A percentile compares a stretch with the other conserved stretches of the same genome.
Evolutionary conservation across 2,797 vertebrate species (phyloP).

Genomic region (Spondyliosoma cantharus): DNA sequence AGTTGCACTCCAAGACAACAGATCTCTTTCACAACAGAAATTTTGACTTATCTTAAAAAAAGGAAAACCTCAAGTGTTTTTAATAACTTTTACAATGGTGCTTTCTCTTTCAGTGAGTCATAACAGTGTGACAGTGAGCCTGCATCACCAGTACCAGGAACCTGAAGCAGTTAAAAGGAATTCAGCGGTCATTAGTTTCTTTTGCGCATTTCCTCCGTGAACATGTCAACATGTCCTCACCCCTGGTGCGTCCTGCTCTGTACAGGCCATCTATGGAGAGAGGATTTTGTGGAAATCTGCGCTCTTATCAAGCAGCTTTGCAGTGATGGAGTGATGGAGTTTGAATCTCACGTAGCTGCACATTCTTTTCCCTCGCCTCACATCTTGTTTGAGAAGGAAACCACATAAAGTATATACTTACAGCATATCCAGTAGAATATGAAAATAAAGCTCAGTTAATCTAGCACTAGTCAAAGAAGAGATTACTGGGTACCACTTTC

Average conservation of each 20-base stretch:
- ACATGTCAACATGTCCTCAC: background rate
- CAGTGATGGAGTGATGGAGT: background rate
- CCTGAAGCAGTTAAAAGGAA: background rate
- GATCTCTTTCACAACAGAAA: background rate
- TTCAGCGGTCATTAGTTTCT: background rate
- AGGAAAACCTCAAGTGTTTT: background rate
- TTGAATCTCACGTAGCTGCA: constrained; percentile 4
- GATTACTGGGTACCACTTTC: background rate
- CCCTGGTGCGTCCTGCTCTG: no score
- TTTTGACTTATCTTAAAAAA: background rate
- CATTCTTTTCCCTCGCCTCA: background rate
- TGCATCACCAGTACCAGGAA: background rate
- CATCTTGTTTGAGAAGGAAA: constrained; percentile 1
- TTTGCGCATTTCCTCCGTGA: background rate
- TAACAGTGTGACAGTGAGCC: background rate
- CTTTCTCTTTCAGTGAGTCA: background rate
- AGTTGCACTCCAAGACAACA: background rate
- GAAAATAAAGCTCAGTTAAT: background rate
- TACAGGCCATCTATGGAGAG: background rate
- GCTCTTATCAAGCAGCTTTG: constrained; percentile 8
- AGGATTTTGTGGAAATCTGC: background rate
- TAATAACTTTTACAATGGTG: no score
- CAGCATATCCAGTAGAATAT: background rate
- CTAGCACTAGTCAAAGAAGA: background rate
- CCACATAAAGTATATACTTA: background rate